phyloP scores from a whole-genome alignment of 2,113 vertebrate species.

The Sylvietta virens region DNA sequence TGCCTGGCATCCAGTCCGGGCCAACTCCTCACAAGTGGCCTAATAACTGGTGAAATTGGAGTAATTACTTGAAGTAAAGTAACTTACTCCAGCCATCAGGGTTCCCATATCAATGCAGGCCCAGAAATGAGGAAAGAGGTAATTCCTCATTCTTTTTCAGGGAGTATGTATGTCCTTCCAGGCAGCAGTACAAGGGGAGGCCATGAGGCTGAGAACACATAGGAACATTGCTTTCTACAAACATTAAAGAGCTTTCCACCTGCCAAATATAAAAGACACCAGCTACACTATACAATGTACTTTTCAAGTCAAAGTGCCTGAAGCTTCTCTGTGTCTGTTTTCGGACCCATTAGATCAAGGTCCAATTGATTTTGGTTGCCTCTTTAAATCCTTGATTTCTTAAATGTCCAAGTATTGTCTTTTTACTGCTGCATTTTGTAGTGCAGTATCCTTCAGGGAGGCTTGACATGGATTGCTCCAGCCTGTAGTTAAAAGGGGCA shows the following conservation, averaged over 20 bases:
- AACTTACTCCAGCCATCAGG: not conserved
- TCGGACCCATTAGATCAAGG: not conserved
- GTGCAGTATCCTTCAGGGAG: not conserved
- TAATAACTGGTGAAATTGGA: not conserved
- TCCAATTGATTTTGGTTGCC: not conserved
- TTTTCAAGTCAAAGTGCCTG: not conserved
- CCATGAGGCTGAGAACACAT: not conserved
- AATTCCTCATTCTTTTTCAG: not conserved
- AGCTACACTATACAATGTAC: not conserved
- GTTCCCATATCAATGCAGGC: not conserved
- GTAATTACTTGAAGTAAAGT: not conserved
- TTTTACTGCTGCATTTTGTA: conserved; percentile 3
- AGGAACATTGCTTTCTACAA: not conserved
- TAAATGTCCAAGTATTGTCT: conserved; percentile 1
- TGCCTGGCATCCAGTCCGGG: not conserved
- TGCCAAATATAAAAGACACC: not conserved
- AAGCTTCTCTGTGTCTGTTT: not conserved
- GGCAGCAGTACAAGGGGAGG: not conserved
- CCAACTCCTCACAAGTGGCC: not conserved
- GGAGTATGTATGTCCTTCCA: not conserved
- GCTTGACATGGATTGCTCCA: not conserved
- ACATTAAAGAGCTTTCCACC: not conserved
- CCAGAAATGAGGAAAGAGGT: not conserved
- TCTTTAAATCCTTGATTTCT: conserved; percentile 18
- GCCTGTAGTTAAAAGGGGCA: not conserved